Conservation (phyloP, 2,113 vertebrate species). For the Lepus europaeus region DNA sequence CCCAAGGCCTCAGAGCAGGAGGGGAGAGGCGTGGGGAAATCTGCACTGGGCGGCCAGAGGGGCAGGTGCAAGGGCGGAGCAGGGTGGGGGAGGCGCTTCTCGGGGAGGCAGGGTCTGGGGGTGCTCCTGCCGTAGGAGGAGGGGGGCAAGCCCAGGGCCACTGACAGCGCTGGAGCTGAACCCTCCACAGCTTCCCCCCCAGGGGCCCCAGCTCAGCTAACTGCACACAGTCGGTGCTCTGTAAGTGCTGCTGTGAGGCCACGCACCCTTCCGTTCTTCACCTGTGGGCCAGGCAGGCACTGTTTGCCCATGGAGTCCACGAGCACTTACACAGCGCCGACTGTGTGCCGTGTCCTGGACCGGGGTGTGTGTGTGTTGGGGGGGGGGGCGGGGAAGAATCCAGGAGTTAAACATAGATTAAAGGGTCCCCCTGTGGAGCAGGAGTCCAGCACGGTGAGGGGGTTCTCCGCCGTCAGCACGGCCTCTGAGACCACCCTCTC, state of each 20-base stretch:
- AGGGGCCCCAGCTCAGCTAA: neutral
- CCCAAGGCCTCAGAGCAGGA: neutral
- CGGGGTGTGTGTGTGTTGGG: neutral
- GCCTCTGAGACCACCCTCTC: neutral
- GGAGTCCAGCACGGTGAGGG: neutral
- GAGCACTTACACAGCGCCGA: neutral
- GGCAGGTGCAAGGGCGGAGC: too few species aligned
- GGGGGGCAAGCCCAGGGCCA: too few species aligned
- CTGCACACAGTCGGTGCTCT: neutral
- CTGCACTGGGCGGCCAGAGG: neutral
- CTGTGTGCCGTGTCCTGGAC: neutral
- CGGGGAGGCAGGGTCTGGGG: neutral
- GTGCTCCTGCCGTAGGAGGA: neutral
- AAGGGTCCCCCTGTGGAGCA: neutral
- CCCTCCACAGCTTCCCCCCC: neutral
- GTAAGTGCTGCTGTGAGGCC: neutral
- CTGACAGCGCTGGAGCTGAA: neutral
- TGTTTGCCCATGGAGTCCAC: neutral
- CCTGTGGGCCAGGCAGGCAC: neutral
- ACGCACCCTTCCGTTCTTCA: neutral
- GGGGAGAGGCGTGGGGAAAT: accelerated
- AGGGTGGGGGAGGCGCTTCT: neutral
- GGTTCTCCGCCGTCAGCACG: neutral
- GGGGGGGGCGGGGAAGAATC: neutral
- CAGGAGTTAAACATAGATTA: neutral